Evolutionary conservation across 2,888 invertebrate genomes (phyloP).

Genomic region (Sesia apiformis): DNA sequence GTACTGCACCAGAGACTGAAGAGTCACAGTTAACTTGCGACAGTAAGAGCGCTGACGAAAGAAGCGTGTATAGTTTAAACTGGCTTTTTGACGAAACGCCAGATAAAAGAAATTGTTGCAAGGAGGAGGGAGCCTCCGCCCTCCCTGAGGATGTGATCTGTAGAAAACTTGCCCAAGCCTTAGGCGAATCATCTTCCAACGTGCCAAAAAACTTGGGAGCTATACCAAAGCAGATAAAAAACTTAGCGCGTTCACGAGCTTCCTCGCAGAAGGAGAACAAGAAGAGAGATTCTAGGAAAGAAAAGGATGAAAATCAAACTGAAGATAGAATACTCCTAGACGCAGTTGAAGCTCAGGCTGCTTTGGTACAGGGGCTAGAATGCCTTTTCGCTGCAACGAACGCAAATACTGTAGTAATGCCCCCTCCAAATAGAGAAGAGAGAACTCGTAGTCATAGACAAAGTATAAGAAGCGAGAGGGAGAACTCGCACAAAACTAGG

Average conservation of each 20-base stretch:
- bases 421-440: conserved; percentile 53
- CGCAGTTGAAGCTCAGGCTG: conserved; percentile 71
- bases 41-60: conserved; percentile 56
- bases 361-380: conserved; percentile 71
- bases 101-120: conserved; percentile 15
- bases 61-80: conserved; percentile 60
- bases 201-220: conserved; percentile 80
- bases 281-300: conserved; percentile 62
- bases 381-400: conserved; percentile 67
- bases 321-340: conserved; percentile 59
- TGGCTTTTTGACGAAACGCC: conserved; percentile 55
- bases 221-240: conserved; percentile 80
- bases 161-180: conserved; percentile 45
- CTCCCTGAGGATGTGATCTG: conserved; percentile 37
- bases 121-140: conserved; percentile 32
- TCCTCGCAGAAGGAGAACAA: conserved; percentile 75
- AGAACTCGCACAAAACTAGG: conserved; percentile 54
- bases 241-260: conserved; percentile 68
- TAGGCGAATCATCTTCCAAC: conserved; percentile 62
- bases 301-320: conserved; percentile 58
- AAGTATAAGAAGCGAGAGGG: conserved; percentile 59
- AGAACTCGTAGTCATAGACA: conserved; percentile 50
- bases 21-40: conserved; percentile 49
- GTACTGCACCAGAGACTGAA: conserved; percentile 38
- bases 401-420: conserved; percentile 67